Conservation (phyloP, 2,888 invertebrate species). For the Ferrisia virgata region DNA sequence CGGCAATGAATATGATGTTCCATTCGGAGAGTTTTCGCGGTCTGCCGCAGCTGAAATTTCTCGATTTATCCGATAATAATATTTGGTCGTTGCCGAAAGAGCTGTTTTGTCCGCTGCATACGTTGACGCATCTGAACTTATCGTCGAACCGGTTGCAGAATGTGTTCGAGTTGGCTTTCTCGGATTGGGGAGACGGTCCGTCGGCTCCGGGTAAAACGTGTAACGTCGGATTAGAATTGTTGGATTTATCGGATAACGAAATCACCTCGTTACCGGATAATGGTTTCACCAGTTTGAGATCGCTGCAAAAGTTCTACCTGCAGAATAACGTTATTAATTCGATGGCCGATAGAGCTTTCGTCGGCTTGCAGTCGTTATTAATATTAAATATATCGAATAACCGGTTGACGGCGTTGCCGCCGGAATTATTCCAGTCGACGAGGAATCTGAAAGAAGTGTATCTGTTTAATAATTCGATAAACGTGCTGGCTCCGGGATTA, state of each 20-base stretch:
- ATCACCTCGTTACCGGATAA: constrained; percentile 78
- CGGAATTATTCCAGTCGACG: constrained; percentile 75
- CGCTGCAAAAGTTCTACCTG: constrained; percentile 75
- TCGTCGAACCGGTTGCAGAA: constrained; percentile 76
- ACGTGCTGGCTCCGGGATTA: constrained; percentile 78
- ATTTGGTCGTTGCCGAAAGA: constrained; percentile 86
- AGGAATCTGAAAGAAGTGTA: constrained; percentile 82
- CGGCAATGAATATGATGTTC: constrained; percentile 78
- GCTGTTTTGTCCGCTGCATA: constrained; percentile 74
- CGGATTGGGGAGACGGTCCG: constrained; percentile 68
- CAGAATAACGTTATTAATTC: constrained; percentile 86
- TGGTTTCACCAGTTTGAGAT: constrained; percentile 75
- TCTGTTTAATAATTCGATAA: constrained; percentile 86
- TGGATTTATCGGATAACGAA: constrained; percentile 82
- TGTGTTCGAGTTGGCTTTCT: constrained; percentile 70
- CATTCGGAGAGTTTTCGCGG: constrained; percentile 74
- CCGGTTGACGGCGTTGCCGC: constrained; percentile 82
- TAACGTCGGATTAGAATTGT: constrained; percentile 58
- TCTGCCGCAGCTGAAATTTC: constrained; percentile 73
- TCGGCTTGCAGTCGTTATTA: constrained; percentile 75
- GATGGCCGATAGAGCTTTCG: constrained; percentile 79
- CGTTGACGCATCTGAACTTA: constrained; percentile 67
- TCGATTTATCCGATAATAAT: constrained; percentile 83
- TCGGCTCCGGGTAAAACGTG: constrained; percentile 67
- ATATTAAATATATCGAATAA: constrained; percentile 87